Conservation (phyloP, 2,797 vertebrate genomes). For the Octomys mimax region DNA sequence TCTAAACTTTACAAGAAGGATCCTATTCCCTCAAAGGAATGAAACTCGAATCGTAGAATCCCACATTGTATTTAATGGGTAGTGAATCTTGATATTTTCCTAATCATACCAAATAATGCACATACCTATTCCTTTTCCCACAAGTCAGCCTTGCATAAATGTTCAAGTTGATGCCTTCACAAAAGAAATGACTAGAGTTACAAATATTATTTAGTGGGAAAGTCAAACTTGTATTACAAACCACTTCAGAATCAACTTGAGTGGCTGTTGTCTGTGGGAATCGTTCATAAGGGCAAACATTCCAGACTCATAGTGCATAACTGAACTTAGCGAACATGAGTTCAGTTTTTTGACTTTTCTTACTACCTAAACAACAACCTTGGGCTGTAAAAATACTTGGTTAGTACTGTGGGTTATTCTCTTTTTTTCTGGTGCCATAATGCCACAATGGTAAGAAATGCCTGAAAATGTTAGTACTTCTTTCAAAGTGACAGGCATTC, state of each 20-base stretch:
- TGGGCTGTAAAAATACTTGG: background rate
- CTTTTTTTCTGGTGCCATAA: background rate
- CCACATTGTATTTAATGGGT: background rate
- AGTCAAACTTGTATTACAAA: background rate
- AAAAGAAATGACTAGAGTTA: slow-evolving; percentile 38
- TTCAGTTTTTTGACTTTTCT: background rate
- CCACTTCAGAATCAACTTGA: slow-evolving; percentile 21
- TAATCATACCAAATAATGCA: slow-evolving; percentile 25
- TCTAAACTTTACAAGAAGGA: slow-evolving; percentile 47
- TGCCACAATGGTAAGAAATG: background rate
- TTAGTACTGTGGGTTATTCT: background rate
- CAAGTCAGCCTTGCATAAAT: slow-evolving; percentile 35
- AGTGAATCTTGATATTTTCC: slow-evolving; percentile 22
- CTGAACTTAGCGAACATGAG: background rate
- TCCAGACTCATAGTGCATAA: background rate
- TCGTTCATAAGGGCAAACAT: background rate
- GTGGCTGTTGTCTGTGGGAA: slow-evolving; percentile 27
- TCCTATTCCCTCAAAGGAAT: background rate
- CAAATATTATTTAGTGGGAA: slow-evolving; percentile 41
- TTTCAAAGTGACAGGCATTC: slow-evolving; percentile 65
- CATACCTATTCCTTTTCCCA: background rate
- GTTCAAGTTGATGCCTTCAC: slow-evolving; percentile 27
- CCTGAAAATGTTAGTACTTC: slow-evolving; percentile 42
- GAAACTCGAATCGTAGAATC: background rate
- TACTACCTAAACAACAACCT: background rate